Base-by-base conservation (phyloP, 2,113 vertebrate genomes). In the Marmota flaviventris region DNA sequence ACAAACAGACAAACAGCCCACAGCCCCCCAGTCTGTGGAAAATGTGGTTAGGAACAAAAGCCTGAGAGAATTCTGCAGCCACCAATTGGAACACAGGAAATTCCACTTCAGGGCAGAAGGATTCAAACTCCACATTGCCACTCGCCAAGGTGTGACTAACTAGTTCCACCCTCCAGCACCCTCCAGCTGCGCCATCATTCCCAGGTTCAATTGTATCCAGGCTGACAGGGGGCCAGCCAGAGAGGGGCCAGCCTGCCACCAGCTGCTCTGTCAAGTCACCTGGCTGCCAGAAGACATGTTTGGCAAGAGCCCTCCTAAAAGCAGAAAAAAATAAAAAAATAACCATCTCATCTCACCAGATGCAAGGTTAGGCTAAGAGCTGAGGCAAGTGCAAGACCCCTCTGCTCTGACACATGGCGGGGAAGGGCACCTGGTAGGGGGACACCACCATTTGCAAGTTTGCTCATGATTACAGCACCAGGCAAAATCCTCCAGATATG, bases 1-100 rank as follows among this genome's bases (percentile, higher is more conserved):
- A 63, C 48, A n/a, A 95, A 95, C 3, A 87, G 70, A 63, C 48
- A n/a, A 95, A 95, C 3, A 87, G 75, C 72, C 56, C 29, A 51
- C 25, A 85, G 34, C 3, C 58, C 73, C 51, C 56, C 65, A 11
- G 73, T 37, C 32, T 75, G 53, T 79, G 61, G 63, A 83, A 95
- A 84, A 79, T 32, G 34, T 25, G 20, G 1, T 58, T 51, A 10
- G 82, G 27, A 81, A 77, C 34, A 86, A 85, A 94, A 65, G 16
- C 27, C 39, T 27, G 9, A 79, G 76, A 95, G 58, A 87, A 90
- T 87, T 90, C 65, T 76, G 78, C 13, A 4, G n/a, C 17, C 37
- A 25, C 75, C 78, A 75, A n/a, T n/a, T 48, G 75, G 83, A 89
- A 27, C 78, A 51, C 25, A 32, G 18, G 32, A 65, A 84, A 4